A percentile compares a stretch with the other conserved stretches of the same genome.
phyloP scores from a whole-genome alignment of 2,113 vertebrate species.

The Fukomys damarensis region DNA sequence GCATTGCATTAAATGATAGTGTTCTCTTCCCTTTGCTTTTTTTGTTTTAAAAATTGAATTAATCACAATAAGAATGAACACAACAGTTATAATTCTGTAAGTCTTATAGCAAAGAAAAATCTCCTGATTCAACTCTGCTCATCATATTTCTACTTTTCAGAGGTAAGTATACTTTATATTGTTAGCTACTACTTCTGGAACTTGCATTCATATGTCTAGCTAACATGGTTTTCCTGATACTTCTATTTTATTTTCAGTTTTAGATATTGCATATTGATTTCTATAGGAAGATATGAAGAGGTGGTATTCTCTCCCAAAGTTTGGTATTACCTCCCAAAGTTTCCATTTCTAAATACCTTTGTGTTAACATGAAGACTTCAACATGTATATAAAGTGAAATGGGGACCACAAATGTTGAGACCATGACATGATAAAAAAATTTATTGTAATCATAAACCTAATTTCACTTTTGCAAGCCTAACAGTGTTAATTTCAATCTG shows the following conservation, averaged over 20 bases:
- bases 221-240: not conserved
- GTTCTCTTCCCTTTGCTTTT: not conserved
- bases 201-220: not conserved
- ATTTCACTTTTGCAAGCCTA: not conserved
- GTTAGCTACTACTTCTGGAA: not conserved
- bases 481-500: not conserved
- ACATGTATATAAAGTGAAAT: not conserved
- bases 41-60: not conserved
- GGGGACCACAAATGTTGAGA: not conserved
- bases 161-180: not conserved
- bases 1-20: not conserved
- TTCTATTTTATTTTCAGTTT: constrained; percentile 4
- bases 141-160: not conserved
- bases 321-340: not conserved
- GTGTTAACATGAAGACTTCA: not conserved
- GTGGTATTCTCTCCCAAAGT: not conserved
- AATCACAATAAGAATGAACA: not conserved
- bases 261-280: not conserved
- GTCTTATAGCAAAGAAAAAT: not conserved
- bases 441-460: not conserved
- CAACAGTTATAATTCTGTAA: not conserved
- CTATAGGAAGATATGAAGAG: not conserved
- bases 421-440: not conserved
- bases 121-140: not conserved
- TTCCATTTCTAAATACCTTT: not conserved